Evolutionary conservation across 2,888 invertebrate genomes (phyloP).

Genomic region (Pandemis heparana): DNA sequence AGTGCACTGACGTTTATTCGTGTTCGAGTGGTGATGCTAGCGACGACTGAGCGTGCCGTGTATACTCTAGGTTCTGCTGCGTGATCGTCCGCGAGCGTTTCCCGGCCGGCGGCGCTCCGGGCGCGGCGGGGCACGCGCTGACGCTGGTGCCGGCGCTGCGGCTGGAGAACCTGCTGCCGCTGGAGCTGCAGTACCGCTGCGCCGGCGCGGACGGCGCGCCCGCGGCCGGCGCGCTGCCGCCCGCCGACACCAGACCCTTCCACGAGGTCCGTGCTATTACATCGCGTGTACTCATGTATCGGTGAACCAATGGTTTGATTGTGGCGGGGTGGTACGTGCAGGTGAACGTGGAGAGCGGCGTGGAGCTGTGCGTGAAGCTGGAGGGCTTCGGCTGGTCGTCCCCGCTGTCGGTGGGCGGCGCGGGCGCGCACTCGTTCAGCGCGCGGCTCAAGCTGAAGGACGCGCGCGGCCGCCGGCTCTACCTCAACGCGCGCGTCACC

Average conservation of each 20-base stretch:
- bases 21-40: no score
- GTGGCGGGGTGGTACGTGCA: slow-evolving; percentile 55
- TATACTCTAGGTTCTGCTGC: slow-evolving; percentile 89
- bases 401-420: slow-evolving; percentile 82
- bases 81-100: slow-evolving; percentile 92
- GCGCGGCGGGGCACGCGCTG: slow-evolving; percentile 94
- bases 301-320: no score
- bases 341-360: slow-evolving; percentile 90
- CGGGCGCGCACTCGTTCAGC: slow-evolving; percentile 82
- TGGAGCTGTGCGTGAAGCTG: slow-evolving; percentile 91
- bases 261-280: slow-evolving; percentile 62
- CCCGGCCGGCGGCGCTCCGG: slow-evolving; percentile 87
- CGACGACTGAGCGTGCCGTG: no score
- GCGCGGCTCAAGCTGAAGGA: slow-evolving; percentile 92
- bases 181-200: slow-evolving; percentile 89
- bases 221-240: slow-evolving; percentile 55
- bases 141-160: slow-evolving; percentile 93
- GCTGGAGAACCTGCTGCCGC: slow-evolving; percentile 95
- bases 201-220: slow-evolving; percentile 52
- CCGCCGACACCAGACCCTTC: slow-evolving; percentile 72
- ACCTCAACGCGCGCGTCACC: slow-evolving; percentile 88
- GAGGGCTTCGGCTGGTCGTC: slow-evolving; percentile 94
- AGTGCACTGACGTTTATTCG: no score
- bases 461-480: slow-evolving; percentile 88
- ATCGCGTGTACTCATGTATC: slow-evolving; percentile 18